Percentiles rank a stretch among this genome's conserved stretches.
Evolutionary conservation across 37 sponge, comb jelly and placozoan genomes (phyloP).

Genomic region (Cliona cf. orientalis): DNA sequence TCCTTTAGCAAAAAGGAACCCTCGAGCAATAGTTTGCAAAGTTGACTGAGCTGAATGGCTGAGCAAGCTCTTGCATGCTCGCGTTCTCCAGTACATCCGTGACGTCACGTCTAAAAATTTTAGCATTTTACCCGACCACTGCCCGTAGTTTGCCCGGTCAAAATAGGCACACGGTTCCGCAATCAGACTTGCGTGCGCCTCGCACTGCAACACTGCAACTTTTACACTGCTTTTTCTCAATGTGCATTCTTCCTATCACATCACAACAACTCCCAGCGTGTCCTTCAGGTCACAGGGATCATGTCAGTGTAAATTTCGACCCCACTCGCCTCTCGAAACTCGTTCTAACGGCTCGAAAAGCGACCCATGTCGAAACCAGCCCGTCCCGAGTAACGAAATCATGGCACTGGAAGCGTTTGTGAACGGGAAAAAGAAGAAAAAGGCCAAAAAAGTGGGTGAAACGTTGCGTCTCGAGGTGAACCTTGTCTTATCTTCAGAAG

Average conservation of each 20-base stretch:
- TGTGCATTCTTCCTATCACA: constrained; percentile 25
- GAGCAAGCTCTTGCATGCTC: no score
- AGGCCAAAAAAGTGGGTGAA: not conserved
- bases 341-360: not conserved
- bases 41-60: no score
- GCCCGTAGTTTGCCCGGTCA: constrained; percentile 16
- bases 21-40: no score
- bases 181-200: not conserved
- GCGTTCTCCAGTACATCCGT: no score
- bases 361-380: not conserved
- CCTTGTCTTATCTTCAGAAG: constrained; percentile 56
- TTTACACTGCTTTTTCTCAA: constrained; percentile 36
- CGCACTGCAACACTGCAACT: constrained; percentile 14
- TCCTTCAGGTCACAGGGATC: constrained; percentile 24
- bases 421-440: constrained; percentile 57
- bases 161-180: constrained; percentile 5
- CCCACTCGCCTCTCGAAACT: not conserved
- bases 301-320: constrained; percentile 19
- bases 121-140: not conserved
- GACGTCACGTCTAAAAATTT: not conserved
- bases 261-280: constrained; percentile 13
- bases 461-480: constrained; percentile 62
- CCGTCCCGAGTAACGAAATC: constrained; percentile 3
- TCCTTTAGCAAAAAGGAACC: no score
- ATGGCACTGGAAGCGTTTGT: constrained; percentile 43